Percentiles rank a stretch among this genome's conserved stretches.
These are phyloP conservation scores for Platycheirus rosarum DNA, from an alignment of 2,888 invertebrate genomes.

Conservation along the genomic window DNA sequence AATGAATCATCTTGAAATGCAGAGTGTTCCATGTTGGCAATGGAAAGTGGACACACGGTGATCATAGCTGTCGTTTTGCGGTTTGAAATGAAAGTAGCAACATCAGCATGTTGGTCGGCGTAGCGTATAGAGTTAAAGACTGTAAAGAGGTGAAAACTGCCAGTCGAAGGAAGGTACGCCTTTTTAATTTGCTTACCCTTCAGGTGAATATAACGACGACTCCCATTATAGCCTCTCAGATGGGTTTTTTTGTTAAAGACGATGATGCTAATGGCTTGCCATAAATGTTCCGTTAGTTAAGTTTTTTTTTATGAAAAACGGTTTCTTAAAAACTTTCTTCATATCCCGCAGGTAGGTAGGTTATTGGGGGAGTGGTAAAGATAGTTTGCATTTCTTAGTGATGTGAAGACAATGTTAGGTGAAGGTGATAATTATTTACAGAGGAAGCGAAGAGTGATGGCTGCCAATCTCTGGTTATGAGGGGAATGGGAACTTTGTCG, in stretches of 20 bases:
- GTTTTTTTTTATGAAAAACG: constrained; percentile 41
- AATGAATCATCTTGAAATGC: constrained; percentile 69
- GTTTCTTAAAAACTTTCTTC: constrained; percentile 60
- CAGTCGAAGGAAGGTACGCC: neutral
- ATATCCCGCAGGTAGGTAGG: constrained; percentile 50
- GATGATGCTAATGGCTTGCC: constrained; percentile 29
- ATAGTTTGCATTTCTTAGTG: constrained; percentile 31
- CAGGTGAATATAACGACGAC: constrained; percentile 42
- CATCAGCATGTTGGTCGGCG: neutral
- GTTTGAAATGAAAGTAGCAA: constrained; percentile 71
- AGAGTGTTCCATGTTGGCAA: constrained; percentile 43
- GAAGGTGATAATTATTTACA: constrained; percentile 52
- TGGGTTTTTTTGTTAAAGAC: constrained; percentile 4
- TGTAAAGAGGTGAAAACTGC: constrained; percentile 23
- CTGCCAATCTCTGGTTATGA: no score
- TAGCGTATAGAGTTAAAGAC: neutral
- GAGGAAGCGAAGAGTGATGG: no score
- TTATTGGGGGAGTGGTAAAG: constrained; percentile 27
- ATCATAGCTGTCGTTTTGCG: constrained; percentile 57
- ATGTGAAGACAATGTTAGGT: constrained; percentile 4
- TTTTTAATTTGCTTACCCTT: constrained; percentile 68
- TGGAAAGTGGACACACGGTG: constrained; percentile 69
- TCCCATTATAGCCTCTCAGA: constrained; percentile 48
- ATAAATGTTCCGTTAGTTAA: neutral
- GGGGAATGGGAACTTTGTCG: no score